Percentiles rank a stretch among this genome's conserved stretches.
phyloP scores from a whole-genome alignment of 2,888 invertebrate genomes.

The Tuta absoluta region DNA sequence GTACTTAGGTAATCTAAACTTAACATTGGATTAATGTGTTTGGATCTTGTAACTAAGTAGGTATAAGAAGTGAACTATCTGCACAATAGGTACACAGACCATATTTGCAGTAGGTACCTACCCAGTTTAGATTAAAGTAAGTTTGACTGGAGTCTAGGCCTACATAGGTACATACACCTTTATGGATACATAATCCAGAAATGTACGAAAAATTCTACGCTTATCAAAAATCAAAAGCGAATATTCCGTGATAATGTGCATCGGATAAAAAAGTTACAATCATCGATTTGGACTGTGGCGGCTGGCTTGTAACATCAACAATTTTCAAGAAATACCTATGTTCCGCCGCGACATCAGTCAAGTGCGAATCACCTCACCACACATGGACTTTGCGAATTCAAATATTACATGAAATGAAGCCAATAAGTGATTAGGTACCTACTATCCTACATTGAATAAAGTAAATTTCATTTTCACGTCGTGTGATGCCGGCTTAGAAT shows the following conservation, averaged over 20 bases:
- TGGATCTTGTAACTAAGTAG: too few species aligned
- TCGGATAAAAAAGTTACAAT: not conserved
- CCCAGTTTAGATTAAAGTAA: not conserved
- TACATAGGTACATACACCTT: not conserved
- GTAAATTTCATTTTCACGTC: too few species aligned
- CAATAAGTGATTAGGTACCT: too few species aligned
- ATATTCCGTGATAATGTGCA: not conserved
- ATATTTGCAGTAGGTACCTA: too few species aligned
- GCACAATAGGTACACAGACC: too few species aligned
- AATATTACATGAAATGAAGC: too few species aligned
- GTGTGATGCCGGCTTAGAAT: too few species aligned
- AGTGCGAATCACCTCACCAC: too few species aligned
- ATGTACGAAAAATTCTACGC: not conserved
- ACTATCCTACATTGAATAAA: too few species aligned
- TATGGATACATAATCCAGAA: not conserved
- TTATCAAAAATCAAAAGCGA: not conserved
- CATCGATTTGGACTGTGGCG: not conserved
- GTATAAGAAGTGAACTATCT: too few species aligned
- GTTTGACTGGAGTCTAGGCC: not conserved
- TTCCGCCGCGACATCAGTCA: not conserved
- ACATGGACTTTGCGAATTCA: not conserved
- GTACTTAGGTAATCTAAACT: too few species aligned
- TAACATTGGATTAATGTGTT: too few species aligned
- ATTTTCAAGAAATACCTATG: not conserved
- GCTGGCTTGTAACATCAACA: not conserved